Base-by-base conservation (phyloP, 2,113 vertebrate species). In the Antennarius striatus region DNA sequence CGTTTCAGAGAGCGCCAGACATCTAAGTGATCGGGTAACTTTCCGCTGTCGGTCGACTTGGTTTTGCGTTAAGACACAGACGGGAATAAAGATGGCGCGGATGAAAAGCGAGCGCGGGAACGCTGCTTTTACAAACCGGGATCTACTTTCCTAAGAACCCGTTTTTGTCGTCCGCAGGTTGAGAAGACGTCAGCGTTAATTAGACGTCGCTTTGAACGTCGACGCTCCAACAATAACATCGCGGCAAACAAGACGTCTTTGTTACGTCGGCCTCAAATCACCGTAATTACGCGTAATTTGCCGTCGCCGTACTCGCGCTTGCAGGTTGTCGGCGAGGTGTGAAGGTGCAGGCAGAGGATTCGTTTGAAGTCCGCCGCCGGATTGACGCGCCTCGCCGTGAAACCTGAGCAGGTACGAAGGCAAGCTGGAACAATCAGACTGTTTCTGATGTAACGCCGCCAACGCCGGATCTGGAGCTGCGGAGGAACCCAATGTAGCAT, bases 281-380 rank as follows among this genome's bases (percentile, higher is more conserved):
- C 11, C 52, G 83, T 79, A 90, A 88, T 89, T 90, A 86, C 48
- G 64, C 62, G 60, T 79, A 86, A 91, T 91, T 89, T 86, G 61
- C 43, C 13, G 17, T 43, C 22, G 53, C 56, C 58, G 30, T 71
- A 57, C 68, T 77, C 56, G 71, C 30, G n/a, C 61, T 55, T 55
- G 60, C 83, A 71, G 84, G 76, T 80, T 84, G 63, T 71, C 16
- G 10, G 70, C 61, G 63, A 79, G 60, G 78, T 85, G 71, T 60
- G 66, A 79, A 64, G 68, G 67, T 55, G 63, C 60, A 78, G 77
- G 72, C 75, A 81, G 79, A 69, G 71, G 61, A 84, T 75, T 82
- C n/a, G 46, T 91, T 87, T 85, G 77, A 90, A 80, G 85, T 89
- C 59, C 50, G 49, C 36, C 66, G 57, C 67, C 66, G 68, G 73